Conservation (phyloP, 2,113 vertebrate species). For the Poicephalus meyeri region DNA sequence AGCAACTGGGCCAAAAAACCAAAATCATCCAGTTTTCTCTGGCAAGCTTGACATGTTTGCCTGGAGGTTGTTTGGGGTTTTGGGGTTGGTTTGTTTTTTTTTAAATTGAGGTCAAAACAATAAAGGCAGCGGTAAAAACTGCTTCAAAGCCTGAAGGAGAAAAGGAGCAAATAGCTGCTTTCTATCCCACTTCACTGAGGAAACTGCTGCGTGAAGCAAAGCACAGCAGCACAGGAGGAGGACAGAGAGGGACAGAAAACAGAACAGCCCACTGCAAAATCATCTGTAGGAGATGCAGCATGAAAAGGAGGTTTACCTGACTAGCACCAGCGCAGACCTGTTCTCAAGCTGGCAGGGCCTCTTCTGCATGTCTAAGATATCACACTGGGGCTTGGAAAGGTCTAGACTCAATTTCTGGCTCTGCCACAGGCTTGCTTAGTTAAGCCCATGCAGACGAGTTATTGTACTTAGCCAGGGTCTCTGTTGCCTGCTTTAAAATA, state of each 20-base stretch:
- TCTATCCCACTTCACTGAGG: not conserved
- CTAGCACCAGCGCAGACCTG: not conserved
- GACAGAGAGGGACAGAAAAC: not conserved
- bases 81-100: not conserved
- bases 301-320: not conserved
- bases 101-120: not conserved
- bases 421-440: not conserved
- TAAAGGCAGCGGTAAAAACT: slow-evolving; percentile 18
- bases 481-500: not conserved
- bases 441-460: not conserved
- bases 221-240: not conserved
- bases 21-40: not conserved
- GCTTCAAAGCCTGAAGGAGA: not conserved
- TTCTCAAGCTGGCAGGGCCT: not conserved
- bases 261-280: not conserved
- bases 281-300: not conserved
- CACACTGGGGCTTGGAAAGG: not conserved
- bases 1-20: not conserved
- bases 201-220: not conserved
- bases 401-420: not conserved
- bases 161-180: slow-evolving; percentile 27
- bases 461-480: not conserved
- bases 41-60: not conserved
- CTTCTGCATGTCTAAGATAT: not conserved
- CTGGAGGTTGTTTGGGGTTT: not conserved